Percentiles rank a stretch among this genome's conserved stretches.
Evolutionary conservation across 2,113 vertebrate species (phyloP).

Genomic region (Suricata suricatta): DNA sequence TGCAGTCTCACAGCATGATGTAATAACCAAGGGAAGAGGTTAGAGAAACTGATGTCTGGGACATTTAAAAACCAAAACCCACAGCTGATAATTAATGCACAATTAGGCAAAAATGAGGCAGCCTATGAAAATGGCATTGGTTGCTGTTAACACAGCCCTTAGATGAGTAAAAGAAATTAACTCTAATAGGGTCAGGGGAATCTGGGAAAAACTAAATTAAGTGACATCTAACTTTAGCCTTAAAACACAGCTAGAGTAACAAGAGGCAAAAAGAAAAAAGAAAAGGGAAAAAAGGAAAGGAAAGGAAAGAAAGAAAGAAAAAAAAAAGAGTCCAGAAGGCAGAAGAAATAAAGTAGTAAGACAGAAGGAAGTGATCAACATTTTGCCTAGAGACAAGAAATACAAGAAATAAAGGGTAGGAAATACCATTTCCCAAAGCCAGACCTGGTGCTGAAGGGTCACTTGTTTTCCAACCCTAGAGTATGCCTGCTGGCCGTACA

Average conservation of each 20-base stretch:
- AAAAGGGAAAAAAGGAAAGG: neutral
- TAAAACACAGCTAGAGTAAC: neutral
- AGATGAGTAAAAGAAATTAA: neutral
- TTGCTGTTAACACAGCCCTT: neutral
- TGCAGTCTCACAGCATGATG: neutral
- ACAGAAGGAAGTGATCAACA: neutral
- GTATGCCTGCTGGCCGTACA: neutral
- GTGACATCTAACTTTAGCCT: neutral
- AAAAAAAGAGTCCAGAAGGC: neutral
- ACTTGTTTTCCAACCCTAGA: neutral
- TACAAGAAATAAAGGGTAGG: neutral
- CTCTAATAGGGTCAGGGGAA: neutral
- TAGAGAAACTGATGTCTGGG: neutral
- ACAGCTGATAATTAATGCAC: neutral
- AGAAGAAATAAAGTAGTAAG: neutral
- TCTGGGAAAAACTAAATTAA: neutral
- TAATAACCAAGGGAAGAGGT: neutral
- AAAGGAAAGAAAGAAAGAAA: too few relatives aligned
- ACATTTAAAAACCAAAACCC: neutral
- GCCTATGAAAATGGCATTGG: neutral
- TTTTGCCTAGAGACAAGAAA: neutral
- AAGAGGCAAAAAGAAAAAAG: neutral
- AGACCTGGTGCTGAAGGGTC: neutral
- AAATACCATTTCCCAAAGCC: neutral
- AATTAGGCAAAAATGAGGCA: neutral